Evolutionary conservation across 2,797 vertebrate genomes (phyloP).

Genomic region (Danio tinwini): DNA sequence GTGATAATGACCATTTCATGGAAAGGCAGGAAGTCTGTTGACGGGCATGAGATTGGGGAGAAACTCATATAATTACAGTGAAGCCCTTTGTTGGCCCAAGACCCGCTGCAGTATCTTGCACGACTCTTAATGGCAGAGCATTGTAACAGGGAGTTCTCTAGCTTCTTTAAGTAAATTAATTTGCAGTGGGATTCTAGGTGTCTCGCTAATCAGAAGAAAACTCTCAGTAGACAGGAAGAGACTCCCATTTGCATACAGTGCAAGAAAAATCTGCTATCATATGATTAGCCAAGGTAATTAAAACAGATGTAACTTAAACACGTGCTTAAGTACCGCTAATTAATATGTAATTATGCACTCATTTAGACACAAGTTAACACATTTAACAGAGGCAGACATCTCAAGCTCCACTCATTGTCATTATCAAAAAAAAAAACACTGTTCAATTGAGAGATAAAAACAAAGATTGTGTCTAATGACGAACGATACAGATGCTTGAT

Average conservation of each 20-base stretch:
- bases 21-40: slow-evolving; percentile 81
- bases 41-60: slow-evolving; percentile 85
- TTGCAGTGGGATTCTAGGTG: slow-evolving; percentile 37
- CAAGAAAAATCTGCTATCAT: slow-evolving; percentile 63
- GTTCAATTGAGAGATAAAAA: slow-evolving; percentile 63
- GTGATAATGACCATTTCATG: slow-evolving; percentile 88
- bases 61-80: slow-evolving; percentile 89
- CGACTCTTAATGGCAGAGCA: not conserved
- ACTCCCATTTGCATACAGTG: slow-evolving; percentile 67
- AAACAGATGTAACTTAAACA: slow-evolving; percentile 73
- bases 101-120: not conserved
- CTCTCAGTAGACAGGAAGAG: slow-evolving; percentile 38
- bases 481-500: slow-evolving; percentile 58
- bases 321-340: slow-evolving; percentile 72
- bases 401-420: slow-evolving; percentile 65
- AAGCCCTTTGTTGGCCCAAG: slow-evolving; percentile 50
- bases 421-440: slow-evolving; percentile 62
- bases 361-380: slow-evolving; percentile 71
- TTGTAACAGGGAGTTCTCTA: not conserved
- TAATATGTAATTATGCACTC: slow-evolving; percentile 74
- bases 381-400: slow-evolving; percentile 67
- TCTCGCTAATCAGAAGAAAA: slow-evolving; percentile 44
- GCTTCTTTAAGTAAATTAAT: slow-evolving; percentile 40
- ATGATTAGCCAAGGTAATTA: slow-evolving; percentile 70
- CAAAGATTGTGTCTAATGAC: slow-evolving; percentile 59